A percentile compares a stretch with the other conserved stretches of the same genome.
These are phyloP conservation scores for Maconellicoccus hirsutus DNA, from an alignment of 1,140 invertebrate genomes.

Conservation along the genomic window DNA sequence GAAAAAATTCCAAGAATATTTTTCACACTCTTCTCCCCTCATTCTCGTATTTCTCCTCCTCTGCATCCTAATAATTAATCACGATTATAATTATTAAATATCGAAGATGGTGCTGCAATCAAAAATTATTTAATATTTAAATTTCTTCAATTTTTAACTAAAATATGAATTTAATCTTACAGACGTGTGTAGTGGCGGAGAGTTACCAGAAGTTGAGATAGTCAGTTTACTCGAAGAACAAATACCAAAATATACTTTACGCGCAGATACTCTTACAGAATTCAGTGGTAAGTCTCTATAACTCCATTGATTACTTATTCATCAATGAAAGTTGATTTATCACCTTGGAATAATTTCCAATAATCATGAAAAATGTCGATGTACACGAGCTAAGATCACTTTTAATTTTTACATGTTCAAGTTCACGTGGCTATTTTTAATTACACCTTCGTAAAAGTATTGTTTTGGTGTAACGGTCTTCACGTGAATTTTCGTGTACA, in stretches of 20 bases:
- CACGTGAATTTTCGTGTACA: neutral
- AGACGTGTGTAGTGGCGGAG: constrained; percentile 62
- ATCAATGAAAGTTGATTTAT: no score
- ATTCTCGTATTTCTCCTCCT: no score
- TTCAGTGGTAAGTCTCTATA: constrained; percentile 60
- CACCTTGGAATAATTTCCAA: no score
- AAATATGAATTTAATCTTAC: neutral
- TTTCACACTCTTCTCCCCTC: no score
- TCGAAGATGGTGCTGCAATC: no score
- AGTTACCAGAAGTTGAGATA: constrained; percentile 85
- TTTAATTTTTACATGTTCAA: neutral
- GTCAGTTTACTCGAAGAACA: constrained; percentile 88
- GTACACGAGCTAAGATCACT: neutral
- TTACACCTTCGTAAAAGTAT: neutral
- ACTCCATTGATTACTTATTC: neutral
- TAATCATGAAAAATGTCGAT: no score
- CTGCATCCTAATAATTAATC: no score
- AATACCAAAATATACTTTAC: constrained; percentile 84
- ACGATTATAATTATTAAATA: no score
- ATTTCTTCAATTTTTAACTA: no score
- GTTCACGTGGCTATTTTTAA: neutral
- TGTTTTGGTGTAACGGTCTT: neutral
- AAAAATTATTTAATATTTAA: no score
- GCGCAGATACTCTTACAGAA: constrained; percentile 86
- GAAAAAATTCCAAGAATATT: no score